Percentiles rank a stretch among this genome's conserved stretches.
These are phyloP conservation scores for Anarrhichthys ocellatus DNA, from an alignment of 2,113 vertebrate genomes.

Conservation along the genomic window DNA sequence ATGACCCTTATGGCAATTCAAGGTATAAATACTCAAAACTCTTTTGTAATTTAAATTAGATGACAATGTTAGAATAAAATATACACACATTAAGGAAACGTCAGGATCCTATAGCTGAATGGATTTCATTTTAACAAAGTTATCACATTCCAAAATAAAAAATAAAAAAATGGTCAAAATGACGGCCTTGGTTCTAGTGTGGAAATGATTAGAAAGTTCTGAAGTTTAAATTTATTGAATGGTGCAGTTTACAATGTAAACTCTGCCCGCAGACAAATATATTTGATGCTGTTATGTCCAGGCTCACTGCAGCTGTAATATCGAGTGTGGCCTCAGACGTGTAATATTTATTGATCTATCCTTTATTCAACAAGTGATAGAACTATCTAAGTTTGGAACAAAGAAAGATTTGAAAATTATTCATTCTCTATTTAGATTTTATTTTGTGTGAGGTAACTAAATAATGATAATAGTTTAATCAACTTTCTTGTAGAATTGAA, in stretches of 20 bases:
- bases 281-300: not conserved
- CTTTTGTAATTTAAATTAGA: too few species aligned
- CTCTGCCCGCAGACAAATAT: not conserved
- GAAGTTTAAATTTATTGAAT: not conserved
- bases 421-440: not conserved
- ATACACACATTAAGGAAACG: too few species aligned
- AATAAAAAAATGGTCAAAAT: too few species aligned
- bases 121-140: too few species aligned
- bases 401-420: not conserved
- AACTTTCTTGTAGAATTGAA: not conserved
- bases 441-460: not conserved
- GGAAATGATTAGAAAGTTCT: too few species aligned
- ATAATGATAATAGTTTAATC: conserved; percentile 2
- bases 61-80: too few species aligned
- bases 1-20: too few species aligned
- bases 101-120: too few species aligned
- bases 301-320: not conserved
- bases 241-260: not conserved
- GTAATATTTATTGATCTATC: not conserved
- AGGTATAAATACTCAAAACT: too few species aligned
- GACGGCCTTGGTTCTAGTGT: too few species aligned
- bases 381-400: not conserved
- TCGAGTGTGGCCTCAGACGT: not conserved
- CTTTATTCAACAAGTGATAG: conserved; percentile 4
- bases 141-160: too few species aligned